Percentiles rank a stretch among this genome's conserved stretches.
phyloP scores from a whole-genome alignment of 2,113 vertebrate genomes.

The Hydrochoerus hydrochaeris region DNA sequence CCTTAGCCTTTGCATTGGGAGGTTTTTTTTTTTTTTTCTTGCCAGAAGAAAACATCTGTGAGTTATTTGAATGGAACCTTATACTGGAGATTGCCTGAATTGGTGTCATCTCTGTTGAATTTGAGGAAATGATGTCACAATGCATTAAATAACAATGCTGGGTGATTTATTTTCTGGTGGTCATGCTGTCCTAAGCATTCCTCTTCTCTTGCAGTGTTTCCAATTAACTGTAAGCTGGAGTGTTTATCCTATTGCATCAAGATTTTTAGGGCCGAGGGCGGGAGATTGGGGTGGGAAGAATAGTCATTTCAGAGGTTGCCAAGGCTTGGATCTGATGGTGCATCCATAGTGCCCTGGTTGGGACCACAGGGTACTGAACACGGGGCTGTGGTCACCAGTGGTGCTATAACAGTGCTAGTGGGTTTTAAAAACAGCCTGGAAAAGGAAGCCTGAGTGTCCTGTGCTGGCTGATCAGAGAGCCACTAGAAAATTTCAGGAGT shows the following conservation, averaged over 20 bases:
- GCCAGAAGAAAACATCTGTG: conserved; percentile 93
- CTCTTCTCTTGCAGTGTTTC: conserved; percentile 84
- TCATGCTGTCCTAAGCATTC: conserved; percentile 87
- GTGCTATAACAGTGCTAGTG: conserved; percentile 87
- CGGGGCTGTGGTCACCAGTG: conserved; percentile 89
- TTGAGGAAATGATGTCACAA: conserved; percentile 91
- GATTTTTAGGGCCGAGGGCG: conserved; percentile 31
- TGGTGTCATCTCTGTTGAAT: conserved; percentile 90
- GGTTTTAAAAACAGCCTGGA: conserved; percentile 85
- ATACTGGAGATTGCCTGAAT: conserved; percentile 84
- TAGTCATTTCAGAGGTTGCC: conserved; percentile 88
- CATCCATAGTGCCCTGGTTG: conserved; percentile 94
- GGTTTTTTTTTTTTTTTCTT: conserved; percentile 61
- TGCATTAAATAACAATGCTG: conserved; percentile 87
- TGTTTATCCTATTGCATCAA: conserved; percentile 79
- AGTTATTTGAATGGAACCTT: conserved; percentile 90
- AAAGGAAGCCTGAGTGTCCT: conserved; percentile 83
- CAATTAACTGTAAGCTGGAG: conserved; percentile 85
- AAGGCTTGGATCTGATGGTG: conserved; percentile 91
- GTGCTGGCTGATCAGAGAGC: conserved; percentile 84
- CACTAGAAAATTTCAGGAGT: conserved; percentile 88
- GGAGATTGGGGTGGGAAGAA: conserved; percentile 58
- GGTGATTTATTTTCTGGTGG: conserved; percentile 87
- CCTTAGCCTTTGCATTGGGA: conserved; percentile 86
- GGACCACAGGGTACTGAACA: conserved; percentile 87